A percentile compares a stretch with the other conserved stretches of the same genome.
Conservation (phyloP, 2,113 vertebrate genomes). For the Laticauda colubrina region DNA sequence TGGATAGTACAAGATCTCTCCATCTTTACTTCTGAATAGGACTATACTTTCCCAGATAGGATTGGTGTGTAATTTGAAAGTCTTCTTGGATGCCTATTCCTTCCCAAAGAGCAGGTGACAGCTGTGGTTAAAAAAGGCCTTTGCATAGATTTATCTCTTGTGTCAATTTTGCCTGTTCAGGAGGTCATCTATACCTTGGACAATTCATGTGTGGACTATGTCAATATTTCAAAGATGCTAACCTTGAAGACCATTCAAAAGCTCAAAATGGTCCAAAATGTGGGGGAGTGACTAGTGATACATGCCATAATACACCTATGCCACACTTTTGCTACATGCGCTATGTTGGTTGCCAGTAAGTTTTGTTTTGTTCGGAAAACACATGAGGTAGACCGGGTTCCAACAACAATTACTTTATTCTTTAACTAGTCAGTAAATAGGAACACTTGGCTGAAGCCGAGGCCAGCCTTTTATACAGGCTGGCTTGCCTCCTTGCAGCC, state of each 20-base stretch:
- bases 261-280: not conserved
- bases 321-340: not conserved
- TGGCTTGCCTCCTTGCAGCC: no score
- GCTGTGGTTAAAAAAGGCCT: not conserved
- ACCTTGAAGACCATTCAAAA: not conserved
- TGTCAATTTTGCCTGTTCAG: not conserved
- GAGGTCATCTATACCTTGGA: not conserved
- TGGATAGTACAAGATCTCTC: not conserved
- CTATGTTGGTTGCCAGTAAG: not conserved
- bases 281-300: not conserved
- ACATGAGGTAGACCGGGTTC: no score
- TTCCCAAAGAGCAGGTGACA: not conserved
- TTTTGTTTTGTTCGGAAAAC: no score
- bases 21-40: not conserved
- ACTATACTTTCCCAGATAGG: not conserved
- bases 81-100: not conserved
- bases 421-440: no score
- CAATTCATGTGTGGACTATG: not conserved
- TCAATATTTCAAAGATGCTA: not conserved
- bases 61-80: not conserved
- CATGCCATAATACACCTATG: not conserved
- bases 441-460: no score
- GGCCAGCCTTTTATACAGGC: no score
- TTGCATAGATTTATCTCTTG: not conserved
- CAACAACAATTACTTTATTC: no score